Base-by-base conservation (phyloP, 2,888 invertebrate genomes). In the Pterostichus madidus region DNA sequence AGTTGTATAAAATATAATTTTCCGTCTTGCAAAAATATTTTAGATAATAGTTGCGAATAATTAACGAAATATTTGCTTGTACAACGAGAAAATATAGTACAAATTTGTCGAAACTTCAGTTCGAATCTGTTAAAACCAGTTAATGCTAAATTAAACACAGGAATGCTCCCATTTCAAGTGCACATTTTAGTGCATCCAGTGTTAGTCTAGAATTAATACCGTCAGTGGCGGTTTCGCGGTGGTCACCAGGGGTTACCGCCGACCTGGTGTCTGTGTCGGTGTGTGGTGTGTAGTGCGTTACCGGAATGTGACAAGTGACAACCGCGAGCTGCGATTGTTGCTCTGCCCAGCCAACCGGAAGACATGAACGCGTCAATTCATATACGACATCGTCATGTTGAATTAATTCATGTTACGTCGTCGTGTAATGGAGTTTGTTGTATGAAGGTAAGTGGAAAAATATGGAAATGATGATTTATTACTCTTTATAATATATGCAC, bases 271-370 rank as follows among this genome's bases (percentile, higher is more conserved):
- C 44, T 24, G 17, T 59, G 31, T 59, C 44, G 35, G 15, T 49
- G n/a, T 31, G 75, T 75, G 71, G 52, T 35, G 73, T 71, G 35
- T 44, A 59, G 75, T 82, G 76, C 76, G 31, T 59, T 82, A 75
- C 61, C 81, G 81, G 81, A 82, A 82, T 82, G 81, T 82, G 81
- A 82, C 81, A 82, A 61, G 35, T 80, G 81, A 82, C 80, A 80
- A 76, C 76, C 75, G 81, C 81, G 59, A 68, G 44, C 73, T 46
- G 44, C 61, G 73, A 82, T 82, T 82, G 81, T 82, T 82, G 81
- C 56, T 49, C 75, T 73, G 76, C 75, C 35, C 61, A 82, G 46
- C 49, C 52, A 49, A 49, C 61, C 24, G 75, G 75, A 75, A 82
- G 61, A 75, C 59, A 76, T 82, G 81, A 44, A 82, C 59, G 81